A percentile compares a stretch with the other conserved stretches of the same genome.
phyloP scores from a whole-genome alignment of 2,797 vertebrate genomes.

The Amazona ochrocephala region DNA sequence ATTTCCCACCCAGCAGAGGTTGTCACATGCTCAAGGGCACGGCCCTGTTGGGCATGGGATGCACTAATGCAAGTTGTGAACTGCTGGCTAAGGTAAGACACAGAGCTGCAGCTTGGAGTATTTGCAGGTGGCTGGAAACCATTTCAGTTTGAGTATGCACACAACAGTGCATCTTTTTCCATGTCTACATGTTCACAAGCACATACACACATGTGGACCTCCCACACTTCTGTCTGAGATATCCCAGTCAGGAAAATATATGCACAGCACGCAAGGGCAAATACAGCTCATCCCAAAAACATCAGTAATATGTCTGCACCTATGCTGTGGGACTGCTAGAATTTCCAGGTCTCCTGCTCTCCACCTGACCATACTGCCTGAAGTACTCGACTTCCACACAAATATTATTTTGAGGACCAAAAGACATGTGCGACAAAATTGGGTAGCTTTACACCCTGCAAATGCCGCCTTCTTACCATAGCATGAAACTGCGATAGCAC shows the following conservation, averaged over 20 bases:
- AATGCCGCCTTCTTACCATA: fast-evolving
- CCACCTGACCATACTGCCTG: too few relatives aligned
- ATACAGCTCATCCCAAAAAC: background rate
- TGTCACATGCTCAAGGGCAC: fast-evolving
- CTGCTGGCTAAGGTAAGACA: background rate
- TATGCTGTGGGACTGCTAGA: background rate
- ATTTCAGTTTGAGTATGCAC: background rate
- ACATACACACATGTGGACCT: fast-evolving
- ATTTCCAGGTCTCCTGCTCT: background rate
- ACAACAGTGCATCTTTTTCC: background rate
- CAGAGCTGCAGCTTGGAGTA: background rate
- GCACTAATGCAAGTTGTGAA: background rate
- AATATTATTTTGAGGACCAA: background rate
- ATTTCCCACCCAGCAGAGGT: background rate
- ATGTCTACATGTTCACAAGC: background rate
- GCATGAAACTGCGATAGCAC: fast-evolving
- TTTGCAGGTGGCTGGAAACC: background rate
- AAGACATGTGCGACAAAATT: background rate
- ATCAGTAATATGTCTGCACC: background rate
- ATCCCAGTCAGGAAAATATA: background rate
- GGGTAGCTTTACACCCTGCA: background rate
- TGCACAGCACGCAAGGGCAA: background rate
- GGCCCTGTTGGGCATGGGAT: fast-evolving
- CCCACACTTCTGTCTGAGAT: background rate
- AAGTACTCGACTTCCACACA: background rate